Percentiles rank a stretch among this genome's conserved stretches.
Conservation (phyloP, 2,797 vertebrate genomes). For the Forpus xanthops region DNA sequence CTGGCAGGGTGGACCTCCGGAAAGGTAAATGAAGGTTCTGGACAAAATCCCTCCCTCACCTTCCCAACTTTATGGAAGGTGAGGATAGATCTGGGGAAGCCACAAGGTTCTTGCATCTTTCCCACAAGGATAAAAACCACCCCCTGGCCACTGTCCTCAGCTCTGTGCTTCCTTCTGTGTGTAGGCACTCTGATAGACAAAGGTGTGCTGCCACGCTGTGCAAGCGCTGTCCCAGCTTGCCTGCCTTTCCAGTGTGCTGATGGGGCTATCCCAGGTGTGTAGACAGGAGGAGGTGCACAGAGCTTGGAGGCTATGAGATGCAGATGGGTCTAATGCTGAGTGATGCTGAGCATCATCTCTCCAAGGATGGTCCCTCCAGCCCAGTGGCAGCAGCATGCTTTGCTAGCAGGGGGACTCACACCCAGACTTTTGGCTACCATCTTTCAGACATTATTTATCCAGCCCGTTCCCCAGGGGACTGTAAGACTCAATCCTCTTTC, state of each 20-base stretch:
- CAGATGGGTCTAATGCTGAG: not conserved
- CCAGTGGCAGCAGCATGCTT: accelerated
- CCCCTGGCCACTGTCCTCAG: not conserved
- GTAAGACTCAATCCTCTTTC: not conserved
- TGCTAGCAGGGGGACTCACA: not conserved
- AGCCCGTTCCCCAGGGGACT: not conserved
- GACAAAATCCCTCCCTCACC: not conserved
- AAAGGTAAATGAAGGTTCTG: not conserved
- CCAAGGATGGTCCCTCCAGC: not conserved
- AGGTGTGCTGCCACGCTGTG: not conserved
- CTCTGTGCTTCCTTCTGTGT: not conserved
- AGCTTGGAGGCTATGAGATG: not conserved
- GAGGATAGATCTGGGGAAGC: not conserved
- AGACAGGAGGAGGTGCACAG: not conserved
- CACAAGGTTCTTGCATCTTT: accelerated
- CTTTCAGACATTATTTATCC: not conserved
- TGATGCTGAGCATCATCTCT: not conserved
- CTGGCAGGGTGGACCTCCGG: not conserved
- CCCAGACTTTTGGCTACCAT: not conserved
- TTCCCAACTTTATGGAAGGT: not conserved
- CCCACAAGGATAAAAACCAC: not conserved
- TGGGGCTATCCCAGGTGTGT: not conserved
- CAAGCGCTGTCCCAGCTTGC: not conserved
- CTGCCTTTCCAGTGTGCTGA: not conserved
- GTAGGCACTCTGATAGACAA: not conserved